Base-by-base conservation (phyloP, 2,797 vertebrate genomes). In the Glossophaga mutica region DNA sequence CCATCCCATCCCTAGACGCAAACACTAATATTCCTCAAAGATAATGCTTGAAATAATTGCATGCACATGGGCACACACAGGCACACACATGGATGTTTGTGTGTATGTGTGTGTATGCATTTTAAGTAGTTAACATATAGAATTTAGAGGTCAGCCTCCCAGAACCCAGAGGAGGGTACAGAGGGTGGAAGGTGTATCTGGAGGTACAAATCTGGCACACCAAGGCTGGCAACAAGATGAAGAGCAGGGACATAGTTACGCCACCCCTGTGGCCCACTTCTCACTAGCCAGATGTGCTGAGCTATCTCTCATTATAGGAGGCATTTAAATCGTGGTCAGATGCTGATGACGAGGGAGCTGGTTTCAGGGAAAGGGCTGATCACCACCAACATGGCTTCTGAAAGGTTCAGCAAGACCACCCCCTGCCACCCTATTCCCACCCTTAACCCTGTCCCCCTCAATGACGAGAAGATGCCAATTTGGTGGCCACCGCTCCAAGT, bases 21-120 rank as follows among this genome's bases (percentile, higher is more conserved):
- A 93, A 77, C 59, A 84, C 52, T 85, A 70, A 88, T 74, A 62
- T 86, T 87, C 50, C 62, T 93, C 26, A 89, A 94, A 83, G 44
- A 85, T 34, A 32, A 26, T 70, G 12, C 68, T 82, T 70, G 37
- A 68, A 93, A 74, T 10, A 78, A 67, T n/a, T 34, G 32, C 16
- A 59, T 29, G 18, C 1, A 59, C 34, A 37, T 9, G 21, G 6
- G 6, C 16, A 8, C 26, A 21, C n/a, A 37, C n/a, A 78, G 1
- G 11, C 21, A 52, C 48, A 24, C 19, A 22, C 5, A 37, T 39
- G 68, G 21, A 52, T 52, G 48, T 26, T 68, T 65, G 71, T n/a
- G 26, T 59, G 32, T 73, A 14, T 52, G 24, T 71, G 37, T 46
- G 6, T 70, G 16, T 52, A 37, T 57, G 32, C 34, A 71, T 67